phyloP scores from a whole-genome alignment of 2,888 invertebrate genomes.

The Bibio marci region DNA sequence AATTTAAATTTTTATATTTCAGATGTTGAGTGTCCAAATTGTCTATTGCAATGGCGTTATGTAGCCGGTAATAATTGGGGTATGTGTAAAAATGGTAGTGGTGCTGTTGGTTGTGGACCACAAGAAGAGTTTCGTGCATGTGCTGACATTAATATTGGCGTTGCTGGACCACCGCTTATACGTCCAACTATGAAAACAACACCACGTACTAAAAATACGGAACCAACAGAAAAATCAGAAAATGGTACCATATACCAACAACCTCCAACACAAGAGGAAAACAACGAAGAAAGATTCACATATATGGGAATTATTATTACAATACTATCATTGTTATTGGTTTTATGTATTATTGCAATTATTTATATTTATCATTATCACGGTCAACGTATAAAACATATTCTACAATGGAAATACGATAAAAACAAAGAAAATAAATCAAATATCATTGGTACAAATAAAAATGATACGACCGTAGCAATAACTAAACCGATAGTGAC shows the following conservation, averaged over 20 bases:
- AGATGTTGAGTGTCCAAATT: slow-evolving; percentile 57
- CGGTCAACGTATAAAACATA: slow-evolving; percentile 45
- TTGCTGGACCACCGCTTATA: slow-evolving; percentile 24
- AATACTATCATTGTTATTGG: slow-evolving; percentile 46
- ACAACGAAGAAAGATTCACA: slow-evolving; percentile 16
- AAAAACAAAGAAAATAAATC: slow-evolving; percentile 6
- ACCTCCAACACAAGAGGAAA: slow-evolving; percentile 11
- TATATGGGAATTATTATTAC: slow-evolving; percentile 41
- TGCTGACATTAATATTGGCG: slow-evolving; percentile 58
- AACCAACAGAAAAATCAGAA: slow-evolving; percentile 4
- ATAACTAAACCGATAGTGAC: slow-evolving; percentile 7
- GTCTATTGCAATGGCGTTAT: slow-evolving; percentile 79
- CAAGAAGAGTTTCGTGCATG: slow-evolving; percentile 81
- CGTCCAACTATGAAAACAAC: slow-evolving; percentile 6
- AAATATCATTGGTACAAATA: slow-evolving; percentile 3
- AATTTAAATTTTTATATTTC: too few species aligned
- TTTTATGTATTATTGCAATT: slow-evolving; percentile 43
- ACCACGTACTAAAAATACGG: slow-evolving; percentile 8
- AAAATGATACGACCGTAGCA: slow-evolving; percentile 2
- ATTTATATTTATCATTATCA: slow-evolving; percentile 63
- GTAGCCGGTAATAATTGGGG: slow-evolving; percentile 79
- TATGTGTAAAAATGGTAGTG: slow-evolving; percentile 50
- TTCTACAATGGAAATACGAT: slow-evolving; percentile 34
- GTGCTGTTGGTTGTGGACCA: slow-evolving; percentile 71
- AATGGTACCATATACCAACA: slow-evolving; percentile 8